A percentile compares a stretch with the other conserved stretches of the same genome.
phyloP scores from a whole-genome alignment of 2,113 vertebrate species.

The Neotragus moschatus region DNA sequence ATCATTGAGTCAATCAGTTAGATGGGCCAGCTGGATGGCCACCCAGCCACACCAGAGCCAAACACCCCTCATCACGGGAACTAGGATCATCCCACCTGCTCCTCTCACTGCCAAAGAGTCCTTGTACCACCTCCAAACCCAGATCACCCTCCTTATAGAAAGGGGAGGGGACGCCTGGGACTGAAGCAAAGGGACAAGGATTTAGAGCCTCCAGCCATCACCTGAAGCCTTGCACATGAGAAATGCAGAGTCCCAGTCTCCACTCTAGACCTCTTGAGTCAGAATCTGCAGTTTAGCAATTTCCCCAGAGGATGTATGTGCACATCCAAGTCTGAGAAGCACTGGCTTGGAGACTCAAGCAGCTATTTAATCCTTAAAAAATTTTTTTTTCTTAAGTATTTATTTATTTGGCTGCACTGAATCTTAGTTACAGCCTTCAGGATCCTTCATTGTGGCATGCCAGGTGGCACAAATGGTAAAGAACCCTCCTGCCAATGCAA shows the following conservation, averaged over 20 bases:
- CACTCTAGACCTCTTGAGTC: not conserved
- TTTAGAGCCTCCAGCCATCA: not conserved
- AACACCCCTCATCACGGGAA: not conserved
- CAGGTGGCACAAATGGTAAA: not conserved
- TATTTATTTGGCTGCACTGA: not conserved
- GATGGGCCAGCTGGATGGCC: conserved; percentile 45
- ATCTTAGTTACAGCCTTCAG: not conserved
- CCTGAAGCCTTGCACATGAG: not conserved
- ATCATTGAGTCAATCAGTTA: not conserved
- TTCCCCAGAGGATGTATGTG: not conserved
- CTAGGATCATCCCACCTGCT: conserved; percentile 29
- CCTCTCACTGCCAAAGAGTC: not conserved
- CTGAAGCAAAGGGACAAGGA: not conserved
- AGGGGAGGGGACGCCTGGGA: not conserved
- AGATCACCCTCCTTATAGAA: not conserved
- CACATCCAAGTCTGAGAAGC: not conserved
- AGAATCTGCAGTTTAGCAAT: not conserved
- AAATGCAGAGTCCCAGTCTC: not conserved
- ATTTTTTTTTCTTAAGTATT: not conserved
- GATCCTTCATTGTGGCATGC: not conserved
- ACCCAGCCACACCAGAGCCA: not conserved
- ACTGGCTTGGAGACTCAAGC: not conserved
- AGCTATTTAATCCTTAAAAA: not conserved
- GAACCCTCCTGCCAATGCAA: not conserved
- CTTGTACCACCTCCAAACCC: not conserved